These are phyloP conservation scores for Heliconius erato DNA, from an alignment of 2,888 invertebrate species.

Conservation along the genomic window DNA sequence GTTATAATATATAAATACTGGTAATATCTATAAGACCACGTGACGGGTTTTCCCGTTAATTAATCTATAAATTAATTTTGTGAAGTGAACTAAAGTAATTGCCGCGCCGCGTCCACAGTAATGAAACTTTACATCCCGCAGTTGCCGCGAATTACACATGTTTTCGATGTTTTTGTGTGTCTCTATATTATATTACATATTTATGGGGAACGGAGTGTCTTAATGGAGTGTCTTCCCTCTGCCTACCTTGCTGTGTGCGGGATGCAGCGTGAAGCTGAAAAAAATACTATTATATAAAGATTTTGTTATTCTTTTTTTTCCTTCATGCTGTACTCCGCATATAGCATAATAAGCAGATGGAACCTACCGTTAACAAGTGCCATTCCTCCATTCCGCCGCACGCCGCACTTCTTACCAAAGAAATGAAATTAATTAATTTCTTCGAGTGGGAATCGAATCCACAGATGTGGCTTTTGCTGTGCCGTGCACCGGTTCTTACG, in stretches of 20 bases:
- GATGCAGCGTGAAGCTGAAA: too few relatives aligned
- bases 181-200: not conserved
- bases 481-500: not conserved
- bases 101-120: conserved; percentile 17
- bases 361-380: too few relatives aligned
- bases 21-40: conserved; percentile 20
- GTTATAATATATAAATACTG: conserved; percentile 5
- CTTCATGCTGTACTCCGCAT: not conserved
- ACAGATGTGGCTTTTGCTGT: not conserved
- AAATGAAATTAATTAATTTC: not conserved
- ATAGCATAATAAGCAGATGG: too few relatives aligned
- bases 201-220: not conserved
- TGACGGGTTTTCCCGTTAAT: conserved; percentile 17
- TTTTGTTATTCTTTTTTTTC: not conserved
- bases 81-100: conserved; percentile 31
- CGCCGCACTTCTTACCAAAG: not conserved
- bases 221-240: too few relatives aligned
- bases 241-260: too few relatives aligned
- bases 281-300: not conserved
- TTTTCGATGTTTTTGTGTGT: conserved; percentile 15
- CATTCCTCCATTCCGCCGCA: not conserved
- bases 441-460: not conserved
- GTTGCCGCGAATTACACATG: conserved; percentile 25
- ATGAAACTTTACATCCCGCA: conserved; percentile 28
- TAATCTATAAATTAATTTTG: conserved; percentile 29